Base-by-base conservation (phyloP, 1,140 invertebrate genomes). In the Heliothis virescens region DNA sequence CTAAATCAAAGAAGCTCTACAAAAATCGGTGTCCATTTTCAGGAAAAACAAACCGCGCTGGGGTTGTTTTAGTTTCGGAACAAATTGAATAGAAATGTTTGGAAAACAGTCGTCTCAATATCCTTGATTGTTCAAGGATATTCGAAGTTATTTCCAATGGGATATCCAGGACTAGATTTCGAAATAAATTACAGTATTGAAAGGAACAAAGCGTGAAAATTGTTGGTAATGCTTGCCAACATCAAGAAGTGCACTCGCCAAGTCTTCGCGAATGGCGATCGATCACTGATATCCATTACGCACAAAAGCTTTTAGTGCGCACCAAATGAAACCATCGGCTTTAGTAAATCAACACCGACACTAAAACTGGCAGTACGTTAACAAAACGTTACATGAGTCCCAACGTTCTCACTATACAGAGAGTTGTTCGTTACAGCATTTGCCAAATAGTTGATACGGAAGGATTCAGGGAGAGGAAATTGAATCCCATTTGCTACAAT, bases 271-370 rank as follows among this genome's bases (percentile, higher is more conserved):
- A 26, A 47, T 57, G 47, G 63, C 34, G 41, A 69, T 69, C 76
- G n/a, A 78, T 78, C 75, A 78, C 60, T 47, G 21, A 72, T 62
- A 79, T 72, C 60, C 41, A 80, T 80, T 82, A 82, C 67, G 60
- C 81, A 82, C 55, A 75, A 86, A 86, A 85, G 81, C 80, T 85
- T 86, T 86, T 82, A 83, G 79, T 75, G 59, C 62, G 34, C 41
- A 78, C 13, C 67, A 79, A 75, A 76, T 78, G 71, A 67, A 71
- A 75, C 60, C 34, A 57, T 62, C 65, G 55, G 47, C 69, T 59
- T 75, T 71, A 21, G 77, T 84, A 85, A 87, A 87, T 87, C 83
- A 84, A 84, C 80, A 84, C 76, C 67, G 74, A 71, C 53, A 72
- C 34, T 78, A 47, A 67, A 73, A 57, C 53, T 81, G 52, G 72